Evolutionary conservation across 2,888 invertebrate species (phyloP), one percentile per base, ranked within the genome.

Genomic region (Patella caerulea): DNA sequence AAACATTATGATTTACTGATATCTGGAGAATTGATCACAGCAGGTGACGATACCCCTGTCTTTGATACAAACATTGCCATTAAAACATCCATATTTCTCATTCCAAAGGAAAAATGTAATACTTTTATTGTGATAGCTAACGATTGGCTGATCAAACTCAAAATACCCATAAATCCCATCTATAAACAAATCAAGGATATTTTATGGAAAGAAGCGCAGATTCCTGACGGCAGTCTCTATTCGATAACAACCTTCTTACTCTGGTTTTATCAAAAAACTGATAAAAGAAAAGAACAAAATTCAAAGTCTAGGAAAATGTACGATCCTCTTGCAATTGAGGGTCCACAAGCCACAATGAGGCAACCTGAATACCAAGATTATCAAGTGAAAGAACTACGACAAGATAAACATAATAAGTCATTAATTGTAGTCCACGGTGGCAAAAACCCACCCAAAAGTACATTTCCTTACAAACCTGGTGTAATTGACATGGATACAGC

Each of bases 211-310:
- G 82, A 83, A 17, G 81, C 81, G 54, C 82, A 86, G 29, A 80
- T 89, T 53, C 86, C 88, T 19, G 86, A 86, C 52, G 85, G 86
- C 15, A 82, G 86, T 45, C 82, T 88, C 5, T 87, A 87, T 52
- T 88, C 87, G 52, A 76, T 88, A 29, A 85, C 86, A 73, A 88
- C 85, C 53, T 86, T 88, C 54, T 81, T 88, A 24, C 86, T 87
- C 80, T 88, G 88, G 88, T 87, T 83, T 73, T 87, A 85, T 76
- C 74, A 78, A 45, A 83, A 83, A 11, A 77, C 83, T 65, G 76
- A 81, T 55, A 81, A 76, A 24, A 78, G 74, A 45, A 19, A 24
- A 15, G 45, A 45, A 45, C 65, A 24, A 9, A 19, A 65, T 65
- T 65, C 24, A 24, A 65, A 24, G 14, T 65, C 65, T 11, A 65